Conservation (phyloP, 1,140 invertebrate species). For the Drosophila auraria region DNA sequence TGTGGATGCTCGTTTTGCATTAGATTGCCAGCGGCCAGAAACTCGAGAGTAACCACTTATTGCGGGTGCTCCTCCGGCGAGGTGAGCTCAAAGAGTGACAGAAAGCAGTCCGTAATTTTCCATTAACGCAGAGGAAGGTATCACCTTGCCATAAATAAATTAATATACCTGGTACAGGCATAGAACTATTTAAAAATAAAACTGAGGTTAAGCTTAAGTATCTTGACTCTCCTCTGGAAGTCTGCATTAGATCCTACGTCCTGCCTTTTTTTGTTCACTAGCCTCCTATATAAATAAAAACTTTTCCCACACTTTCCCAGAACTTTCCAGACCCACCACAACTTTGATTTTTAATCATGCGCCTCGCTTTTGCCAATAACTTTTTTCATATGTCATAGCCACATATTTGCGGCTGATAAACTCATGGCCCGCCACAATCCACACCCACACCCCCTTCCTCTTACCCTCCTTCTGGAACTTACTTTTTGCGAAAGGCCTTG, state of each 20-base stretch:
- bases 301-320: background rate
- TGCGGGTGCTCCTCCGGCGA: background rate
- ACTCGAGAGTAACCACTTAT: slow-evolving; percentile 23
- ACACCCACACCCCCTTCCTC: background rate
- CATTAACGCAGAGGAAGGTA: background rate
- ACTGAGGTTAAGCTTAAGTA: background rate
- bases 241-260: background rate
- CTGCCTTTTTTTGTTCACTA: background rate
- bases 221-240: background rate
- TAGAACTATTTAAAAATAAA: too few relatives aligned
- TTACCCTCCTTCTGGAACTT: slow-evolving; percentile 42
- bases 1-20: slow-evolving; percentile 29
- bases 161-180: background rate
- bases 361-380: slow-evolving; percentile 46
- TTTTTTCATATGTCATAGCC: slow-evolving; percentile 59
- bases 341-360: slow-evolving; percentile 65
- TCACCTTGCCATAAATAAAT: too few relatives aligned
- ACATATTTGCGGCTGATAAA: slow-evolving; percentile 44
- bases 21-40: slow-evolving; percentile 43
- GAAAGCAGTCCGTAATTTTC: background rate
- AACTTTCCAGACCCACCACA: slow-evolving; percentile 3
- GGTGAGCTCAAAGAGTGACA: background rate
- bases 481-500: slow-evolving; percentile 84
- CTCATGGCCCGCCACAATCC: slow-evolving; percentile 24
- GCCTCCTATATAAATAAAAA: background rate